Evolutionary conservation across 2,797 vertebrate genomes (phyloP).

Genomic region (Salmo trutta): DNA sequence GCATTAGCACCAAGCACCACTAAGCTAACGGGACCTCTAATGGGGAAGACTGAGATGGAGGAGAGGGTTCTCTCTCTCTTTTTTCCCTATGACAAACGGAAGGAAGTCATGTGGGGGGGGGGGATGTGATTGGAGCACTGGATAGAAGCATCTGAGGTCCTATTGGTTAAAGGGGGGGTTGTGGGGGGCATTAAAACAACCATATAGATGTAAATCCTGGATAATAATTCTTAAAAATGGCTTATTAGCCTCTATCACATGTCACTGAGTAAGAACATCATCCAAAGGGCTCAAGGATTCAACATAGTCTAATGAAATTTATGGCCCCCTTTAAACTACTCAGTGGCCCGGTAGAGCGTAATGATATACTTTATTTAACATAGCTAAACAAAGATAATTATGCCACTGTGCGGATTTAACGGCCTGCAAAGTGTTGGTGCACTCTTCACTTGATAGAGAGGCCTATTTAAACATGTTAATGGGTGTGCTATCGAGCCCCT

Average conservation of each 20-base stretch:
- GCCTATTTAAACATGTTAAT: conserved; percentile 51
- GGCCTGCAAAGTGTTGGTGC: conserved; percentile 63
- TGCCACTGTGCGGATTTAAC: conserved; percentile 71
- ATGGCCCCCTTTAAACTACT: conserved; percentile 82
- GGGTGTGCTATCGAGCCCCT: conserved; percentile 23
- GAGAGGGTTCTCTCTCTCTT: conserved; percentile 14
- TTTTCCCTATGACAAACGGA: conserved; percentile 74
- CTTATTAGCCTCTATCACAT: conserved; percentile 56
- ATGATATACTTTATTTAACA: conserved; percentile 82
- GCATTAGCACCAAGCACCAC: conserved; percentile 79
- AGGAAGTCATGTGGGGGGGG: conserved; percentile 73
- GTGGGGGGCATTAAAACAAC: conserved; percentile 79
- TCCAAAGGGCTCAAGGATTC: conserved; percentile 66
- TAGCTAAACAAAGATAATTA: conserved; percentile 79
- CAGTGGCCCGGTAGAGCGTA: conserved; percentile 72
- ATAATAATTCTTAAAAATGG: conserved; percentile 81
- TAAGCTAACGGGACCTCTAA: conserved; percentile 69
- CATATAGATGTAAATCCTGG: conserved; percentile 87
- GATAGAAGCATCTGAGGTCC: conserved; percentile 83
- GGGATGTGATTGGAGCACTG: conserved; percentile 76
- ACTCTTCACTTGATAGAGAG: conserved; percentile 59
- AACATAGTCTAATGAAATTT: conserved; percentile 83
- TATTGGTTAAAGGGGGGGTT: conserved; percentile 59
- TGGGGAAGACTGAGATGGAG: conserved; percentile 61
- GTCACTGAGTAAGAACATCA: conserved; percentile 63